Evolutionary conservation across 2,888 invertebrate species (phyloP).

Genomic region (Rhagonycha fulva): DNA sequence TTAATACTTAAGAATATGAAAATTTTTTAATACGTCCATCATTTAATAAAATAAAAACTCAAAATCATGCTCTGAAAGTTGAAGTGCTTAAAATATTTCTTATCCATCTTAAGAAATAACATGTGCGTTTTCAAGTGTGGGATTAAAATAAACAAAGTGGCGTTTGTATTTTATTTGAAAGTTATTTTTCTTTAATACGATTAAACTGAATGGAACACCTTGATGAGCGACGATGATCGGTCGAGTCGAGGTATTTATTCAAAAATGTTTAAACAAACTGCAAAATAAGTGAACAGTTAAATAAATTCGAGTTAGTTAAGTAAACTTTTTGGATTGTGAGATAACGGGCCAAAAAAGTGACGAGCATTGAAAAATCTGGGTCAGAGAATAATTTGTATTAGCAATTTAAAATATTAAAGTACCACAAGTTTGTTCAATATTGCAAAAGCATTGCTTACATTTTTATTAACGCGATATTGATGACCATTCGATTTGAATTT

Average conservation of each 20-base stretch:
- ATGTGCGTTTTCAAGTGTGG: conserved; percentile 35
- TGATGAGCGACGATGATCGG: background rate
- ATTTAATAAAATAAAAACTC: conserved; percentile 29
- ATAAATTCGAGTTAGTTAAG: conserved; percentile 12
- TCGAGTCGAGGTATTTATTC: conserved; percentile 2
- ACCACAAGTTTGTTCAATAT: conserved; percentile 22
- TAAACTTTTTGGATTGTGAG: conserved; percentile 16
- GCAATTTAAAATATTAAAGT: conserved; percentile 32
- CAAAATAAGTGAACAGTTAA: conserved; percentile 24
- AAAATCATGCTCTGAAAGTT: conserved; percentile 34
- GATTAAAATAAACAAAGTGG: conserved; percentile 35
- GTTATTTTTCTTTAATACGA: conserved; percentile 6
- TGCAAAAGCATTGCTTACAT: conserved; percentile 29
- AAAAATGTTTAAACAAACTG: conserved; percentile 16
- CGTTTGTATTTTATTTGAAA: conserved; percentile 22
- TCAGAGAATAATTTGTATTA: conserved; percentile 33
- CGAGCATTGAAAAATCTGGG: conserved; percentile 31
- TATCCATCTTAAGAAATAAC: conserved; percentile 34
- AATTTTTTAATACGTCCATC: conserved; percentile 28
- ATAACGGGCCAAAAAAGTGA: conserved; percentile 27
- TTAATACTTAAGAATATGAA: conserved; percentile 26
- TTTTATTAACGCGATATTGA: conserved; percentile 27
- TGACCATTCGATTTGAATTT: conserved; percentile 20
- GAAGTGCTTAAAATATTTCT: conserved; percentile 36
- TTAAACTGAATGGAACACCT: conserved; percentile 9